phyloP scores from a whole-genome alignment of 2,888 invertebrate species.

The Schizaphis graminum region DNA sequence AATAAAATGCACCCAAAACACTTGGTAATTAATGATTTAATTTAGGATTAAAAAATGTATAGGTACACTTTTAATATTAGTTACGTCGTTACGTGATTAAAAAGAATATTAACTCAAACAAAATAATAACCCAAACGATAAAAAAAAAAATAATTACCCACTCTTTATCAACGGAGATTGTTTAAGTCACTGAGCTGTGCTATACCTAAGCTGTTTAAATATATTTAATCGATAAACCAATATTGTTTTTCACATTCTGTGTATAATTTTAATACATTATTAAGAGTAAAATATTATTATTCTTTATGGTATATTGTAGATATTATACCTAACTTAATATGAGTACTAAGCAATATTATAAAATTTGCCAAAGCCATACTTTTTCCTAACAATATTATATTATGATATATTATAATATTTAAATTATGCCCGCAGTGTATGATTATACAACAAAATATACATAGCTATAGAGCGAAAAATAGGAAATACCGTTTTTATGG shows the following conservation, averaged over 20 bases:
- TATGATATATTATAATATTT: not conserved
- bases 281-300: not conserved
- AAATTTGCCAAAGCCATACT: not conserved
- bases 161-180: not conserved
- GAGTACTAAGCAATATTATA: not conserved
- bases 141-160: not conserved
- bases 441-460: not conserved
- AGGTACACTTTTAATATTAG: not conserved
- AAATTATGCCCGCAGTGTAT: not conserved
- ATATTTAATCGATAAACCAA: not conserved
- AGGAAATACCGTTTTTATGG: not conserved
- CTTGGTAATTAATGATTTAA: not conserved
- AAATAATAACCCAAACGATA: not conserved
- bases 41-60: not conserved
- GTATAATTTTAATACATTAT: not conserved
- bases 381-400: not conserved
- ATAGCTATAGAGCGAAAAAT: not conserved
- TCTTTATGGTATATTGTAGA: not conserved
- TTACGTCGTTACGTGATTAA: not conserved
- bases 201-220: not conserved
- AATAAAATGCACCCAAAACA: not conserved
- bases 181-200: not conserved
- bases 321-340: not conserved
- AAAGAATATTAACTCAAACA: not conserved
- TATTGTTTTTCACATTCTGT: not conserved